Conservation (phyloP, 2,888 invertebrate genomes). For the Pseudococcus jackbeardsleyi region DNA sequence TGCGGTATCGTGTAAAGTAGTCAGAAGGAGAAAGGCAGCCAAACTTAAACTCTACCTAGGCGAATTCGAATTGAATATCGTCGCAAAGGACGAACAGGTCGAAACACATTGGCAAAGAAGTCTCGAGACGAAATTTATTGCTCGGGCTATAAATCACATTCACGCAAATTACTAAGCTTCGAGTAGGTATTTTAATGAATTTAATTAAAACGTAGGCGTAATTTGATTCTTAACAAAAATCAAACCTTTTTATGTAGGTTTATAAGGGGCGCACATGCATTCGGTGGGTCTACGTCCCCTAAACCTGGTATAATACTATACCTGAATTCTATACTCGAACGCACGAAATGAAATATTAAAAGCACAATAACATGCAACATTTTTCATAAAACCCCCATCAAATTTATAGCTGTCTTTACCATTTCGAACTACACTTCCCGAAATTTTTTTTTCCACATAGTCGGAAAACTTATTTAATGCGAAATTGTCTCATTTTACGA, state of each 20-base stretch:
- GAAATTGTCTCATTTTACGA: constrained; percentile 52
- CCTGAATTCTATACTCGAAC: background rate
- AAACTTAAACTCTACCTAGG: background rate
- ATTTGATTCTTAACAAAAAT: constrained; percentile 42
- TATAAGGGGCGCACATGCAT: constrained; percentile 30
- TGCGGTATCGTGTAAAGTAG: background rate
- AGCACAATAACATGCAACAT: constrained; percentile 47
- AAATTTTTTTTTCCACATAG: constrained; percentile 28
- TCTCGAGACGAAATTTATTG: constrained; percentile 34
- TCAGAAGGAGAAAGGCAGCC: background rate
- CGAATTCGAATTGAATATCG: background rate
- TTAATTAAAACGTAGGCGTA: constrained; percentile 51
- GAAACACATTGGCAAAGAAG: constrained; percentile 15
- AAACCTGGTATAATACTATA: background rate
- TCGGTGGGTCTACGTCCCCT: background rate
- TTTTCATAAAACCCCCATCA: constrained; percentile 49
- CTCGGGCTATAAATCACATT: constrained; percentile 33
- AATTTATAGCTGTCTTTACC: constrained; percentile 53
- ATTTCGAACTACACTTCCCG: constrained; percentile 3
- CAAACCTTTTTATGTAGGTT: background rate
- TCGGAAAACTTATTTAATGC: constrained; percentile 54
- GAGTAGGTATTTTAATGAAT: constrained; percentile 50
- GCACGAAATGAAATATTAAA: constrained; percentile 56
- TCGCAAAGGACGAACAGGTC: constrained; percentile 9
- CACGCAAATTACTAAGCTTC: constrained; percentile 43